Evolutionary conservation across 2,888 invertebrate species (phyloP), one percentile per base, ranked within the genome.

Genomic region (Eledona agricola): DNA sequence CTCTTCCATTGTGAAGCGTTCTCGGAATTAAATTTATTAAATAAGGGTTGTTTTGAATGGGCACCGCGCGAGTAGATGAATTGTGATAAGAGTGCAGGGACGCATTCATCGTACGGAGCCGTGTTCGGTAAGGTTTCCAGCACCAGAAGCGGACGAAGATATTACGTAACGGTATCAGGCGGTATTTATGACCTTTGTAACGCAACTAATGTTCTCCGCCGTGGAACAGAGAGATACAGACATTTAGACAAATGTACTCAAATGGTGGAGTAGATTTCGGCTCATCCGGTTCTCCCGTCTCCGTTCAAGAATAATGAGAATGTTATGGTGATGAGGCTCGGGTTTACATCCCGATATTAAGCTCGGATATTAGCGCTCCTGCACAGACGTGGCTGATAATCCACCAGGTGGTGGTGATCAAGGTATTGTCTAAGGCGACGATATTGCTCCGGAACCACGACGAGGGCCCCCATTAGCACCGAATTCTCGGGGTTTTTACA

Each of bases 241-340:
- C 66, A 67, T 66, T 56, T 66, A 66, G 64, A 69, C 65, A 67
- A 67, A 69, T 63, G 58, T 69, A 71, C 66, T 66, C 56, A 62
- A 61, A 63, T 58, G 51, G 57, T 59, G 60, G 51, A 66, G 66
- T 65, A 64, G 69, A 65, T 69, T 66, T 67, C 59, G 59, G 56
- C 60, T 62, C 65, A 67, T 66, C 64, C 66, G 63, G 61, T 59
- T 55, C 45, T 55, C 53, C 61, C 61, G 60, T 59, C 66, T 60
- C 55, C 51, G 57, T 58, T 60, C 51, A 69, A 72, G 73, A 74
- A 71, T 75, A 74, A 75, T 74, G 74, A 72, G 73, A 73, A 73
- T 70, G 73, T 74, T 75, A 75, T 74, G 75, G 72, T 74, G 74
- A 75, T 74, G 74, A 74, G 73, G 64, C 66, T 62, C 63, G 62